Percentiles rank a stretch among this genome's conserved stretches.
Evolutionary conservation across 2,888 invertebrate genomes (phyloP).

Genomic region (Cantharis rufa): DNA sequence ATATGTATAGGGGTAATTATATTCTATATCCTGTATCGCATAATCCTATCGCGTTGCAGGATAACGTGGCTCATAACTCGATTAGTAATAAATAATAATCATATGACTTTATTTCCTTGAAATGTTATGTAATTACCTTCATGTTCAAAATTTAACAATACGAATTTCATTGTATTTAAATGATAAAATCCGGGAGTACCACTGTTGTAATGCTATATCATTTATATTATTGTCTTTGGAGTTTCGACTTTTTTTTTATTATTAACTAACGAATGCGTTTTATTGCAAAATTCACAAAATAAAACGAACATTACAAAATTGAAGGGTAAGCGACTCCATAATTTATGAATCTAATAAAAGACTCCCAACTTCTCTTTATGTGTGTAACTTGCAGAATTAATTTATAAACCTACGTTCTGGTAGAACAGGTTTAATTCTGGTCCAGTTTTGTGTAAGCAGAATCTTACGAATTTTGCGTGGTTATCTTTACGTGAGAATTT

Average conservation of each 20-base stretch:
- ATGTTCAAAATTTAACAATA: neutral
- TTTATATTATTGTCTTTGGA: neutral
- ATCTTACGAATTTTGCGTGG: conserved; percentile 22
- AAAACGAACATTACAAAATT: neutral
- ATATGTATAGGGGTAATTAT: neutral
- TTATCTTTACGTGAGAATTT: conserved; percentile 32
- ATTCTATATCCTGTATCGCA: neutral
- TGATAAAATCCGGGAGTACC: neutral
- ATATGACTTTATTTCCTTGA: neutral
- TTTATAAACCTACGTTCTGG: conserved; percentile 23
- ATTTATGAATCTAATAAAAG: conserved; percentile 12
- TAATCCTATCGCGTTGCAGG: neutral
- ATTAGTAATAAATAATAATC: neutral
- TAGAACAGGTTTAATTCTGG: conserved; percentile 27
- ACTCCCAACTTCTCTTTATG: conserved; percentile 9
- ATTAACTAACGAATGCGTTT: neutral
- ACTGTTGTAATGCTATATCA: neutral
- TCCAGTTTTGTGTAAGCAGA: conserved; percentile 20
- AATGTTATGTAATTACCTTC: neutral
- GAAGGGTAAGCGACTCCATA: neutral
- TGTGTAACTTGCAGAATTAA: conserved; percentile 22
- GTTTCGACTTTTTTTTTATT: neutral
- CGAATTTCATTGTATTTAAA: neutral
- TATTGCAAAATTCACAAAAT: neutral
- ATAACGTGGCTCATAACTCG: neutral